These are phyloP conservation scores for Phalloptychus januarius DNA, from an alignment of 2,797 vertebrate species.

Conservation along the genomic window DNA sequence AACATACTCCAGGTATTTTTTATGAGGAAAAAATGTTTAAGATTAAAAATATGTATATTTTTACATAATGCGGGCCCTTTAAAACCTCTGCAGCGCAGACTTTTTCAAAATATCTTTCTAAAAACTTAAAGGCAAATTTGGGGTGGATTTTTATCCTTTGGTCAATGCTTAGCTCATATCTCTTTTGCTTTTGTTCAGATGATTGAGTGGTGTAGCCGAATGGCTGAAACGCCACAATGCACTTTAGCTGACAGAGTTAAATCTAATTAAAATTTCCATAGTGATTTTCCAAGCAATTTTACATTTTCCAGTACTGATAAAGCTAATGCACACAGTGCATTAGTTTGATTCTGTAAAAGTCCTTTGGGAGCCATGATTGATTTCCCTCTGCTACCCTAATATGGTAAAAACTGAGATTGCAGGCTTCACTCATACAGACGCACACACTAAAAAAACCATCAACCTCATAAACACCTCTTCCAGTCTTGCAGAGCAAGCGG, in stretches of 20 bases:
- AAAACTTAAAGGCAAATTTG: background rate
- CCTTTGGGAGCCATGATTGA: background rate
- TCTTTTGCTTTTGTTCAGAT: background rate
- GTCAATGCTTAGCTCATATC: background rate
- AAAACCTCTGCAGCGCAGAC: background rate
- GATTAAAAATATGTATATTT: too few species aligned
- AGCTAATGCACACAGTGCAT: background rate
- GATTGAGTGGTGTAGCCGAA: background rate
- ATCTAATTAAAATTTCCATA: background rate
- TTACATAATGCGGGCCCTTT: too few species aligned
- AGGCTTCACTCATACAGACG: background rate
- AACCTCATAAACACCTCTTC: constrained; percentile 44
- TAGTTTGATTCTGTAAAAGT: too few species aligned
- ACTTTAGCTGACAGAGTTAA: background rate
- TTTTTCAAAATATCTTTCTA: background rate
- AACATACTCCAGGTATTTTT: too few species aligned
- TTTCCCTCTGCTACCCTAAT: constrained; percentile 44
- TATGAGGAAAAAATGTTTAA: too few species aligned
- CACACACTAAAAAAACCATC: background rate
- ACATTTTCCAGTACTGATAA: background rate
- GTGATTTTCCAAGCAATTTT: background rate
- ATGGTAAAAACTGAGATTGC: constrained; percentile 57
- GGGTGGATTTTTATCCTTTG: background rate
- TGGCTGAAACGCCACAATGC: background rate
- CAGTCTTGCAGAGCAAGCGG: constrained; percentile 54